Evolutionary conservation across 2,797 vertebrate genomes (phyloP), one percentile per base, ranked within the genome.

Genomic region (Anguilla pacifica): DNA sequence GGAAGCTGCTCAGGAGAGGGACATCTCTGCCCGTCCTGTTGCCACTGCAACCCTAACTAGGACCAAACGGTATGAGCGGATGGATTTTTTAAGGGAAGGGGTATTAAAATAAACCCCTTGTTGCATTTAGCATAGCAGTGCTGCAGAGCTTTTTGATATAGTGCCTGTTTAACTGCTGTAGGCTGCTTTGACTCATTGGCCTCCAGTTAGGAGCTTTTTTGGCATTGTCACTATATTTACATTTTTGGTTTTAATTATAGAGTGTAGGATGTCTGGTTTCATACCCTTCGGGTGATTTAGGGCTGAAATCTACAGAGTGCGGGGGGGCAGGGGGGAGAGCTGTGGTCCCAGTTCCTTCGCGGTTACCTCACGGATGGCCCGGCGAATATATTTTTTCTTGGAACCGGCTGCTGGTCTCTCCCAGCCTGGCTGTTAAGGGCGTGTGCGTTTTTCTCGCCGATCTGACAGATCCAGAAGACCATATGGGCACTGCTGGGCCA

Each of bases 401-500:
- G 64, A 70, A 28, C 51, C 35, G 7, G 81, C 49, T 64, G 85
- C 85, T 39, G 25, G 79, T 70, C 35, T 83, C n/a, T 74, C 64
- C 43, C 64, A 35, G 64, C 19, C 1, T 87, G 64, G 64, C 82
- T 31, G 83, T 84, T 84, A 49, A 49, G 79, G 9, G 84, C 86
- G 87, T 86, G 82, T 89, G 86, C 89, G 79, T 88, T 43, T 82
- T 61, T 89, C 88, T 85, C 86, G 90, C 92, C 91, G 31, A 49
- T 49, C 72, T 82, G 72, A 70, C 61, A 90, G 94, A 92, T 93
- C 88, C 88, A 89, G 87, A 88, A 61, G 89, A 92, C 96, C 96
- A 96, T 96, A 96, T 96, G 96, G 96, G 89, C 91, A 93, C 94
- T 94, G 95, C 95, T 95, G 96, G 84, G 95, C 90, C 88, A 67